phyloP scores from a whole-genome alignment of 2,888 invertebrate genomes.

The Papilio gigon region DNA sequence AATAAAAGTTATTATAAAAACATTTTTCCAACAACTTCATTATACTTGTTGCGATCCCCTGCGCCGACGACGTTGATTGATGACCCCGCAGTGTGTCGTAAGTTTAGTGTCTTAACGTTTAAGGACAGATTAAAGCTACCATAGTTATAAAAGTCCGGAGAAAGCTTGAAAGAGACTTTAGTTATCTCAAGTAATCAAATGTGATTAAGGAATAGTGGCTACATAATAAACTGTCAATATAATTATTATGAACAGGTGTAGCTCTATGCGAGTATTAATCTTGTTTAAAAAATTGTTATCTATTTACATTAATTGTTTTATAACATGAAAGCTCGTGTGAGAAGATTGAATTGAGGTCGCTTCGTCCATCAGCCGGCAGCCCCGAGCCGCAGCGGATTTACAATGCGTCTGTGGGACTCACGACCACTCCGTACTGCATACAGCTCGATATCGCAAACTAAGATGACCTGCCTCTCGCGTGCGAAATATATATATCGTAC shows the following conservation, averaged over 20 bases:
- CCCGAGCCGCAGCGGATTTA: neutral
- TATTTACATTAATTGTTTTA: neutral
- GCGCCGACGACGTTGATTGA: neutral
- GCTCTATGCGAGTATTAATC: too few species aligned
- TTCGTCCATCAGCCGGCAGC: neutral
- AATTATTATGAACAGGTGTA: too few species aligned
- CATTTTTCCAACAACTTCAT: constrained; percentile 14
- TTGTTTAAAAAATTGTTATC: neutral
- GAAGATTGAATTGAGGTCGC: constrained; percentile 8
- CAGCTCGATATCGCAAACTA: neutral
- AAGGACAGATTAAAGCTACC: too few species aligned
- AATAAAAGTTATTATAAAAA: constrained; percentile 12
- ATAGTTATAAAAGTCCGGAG: too few species aligned
- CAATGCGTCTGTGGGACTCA: too few species aligned
- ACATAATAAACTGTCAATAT: too few species aligned
- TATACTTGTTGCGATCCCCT: neutral
- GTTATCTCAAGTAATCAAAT: too few species aligned
- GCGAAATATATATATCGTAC: too few species aligned
- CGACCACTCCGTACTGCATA: neutral
- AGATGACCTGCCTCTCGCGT: neutral
- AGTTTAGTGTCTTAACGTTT: neutral
- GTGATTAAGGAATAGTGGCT: too few species aligned
- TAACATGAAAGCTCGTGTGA: neutral
- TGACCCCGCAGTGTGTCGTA: neutral
- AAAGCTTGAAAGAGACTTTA: too few species aligned